A percentile compares a stretch with the other conserved stretches of the same genome.
Evolutionary conservation across 1,140 invertebrate genomes (phyloP).

Genomic region (Venustaconcha ellipsiformis): DNA sequence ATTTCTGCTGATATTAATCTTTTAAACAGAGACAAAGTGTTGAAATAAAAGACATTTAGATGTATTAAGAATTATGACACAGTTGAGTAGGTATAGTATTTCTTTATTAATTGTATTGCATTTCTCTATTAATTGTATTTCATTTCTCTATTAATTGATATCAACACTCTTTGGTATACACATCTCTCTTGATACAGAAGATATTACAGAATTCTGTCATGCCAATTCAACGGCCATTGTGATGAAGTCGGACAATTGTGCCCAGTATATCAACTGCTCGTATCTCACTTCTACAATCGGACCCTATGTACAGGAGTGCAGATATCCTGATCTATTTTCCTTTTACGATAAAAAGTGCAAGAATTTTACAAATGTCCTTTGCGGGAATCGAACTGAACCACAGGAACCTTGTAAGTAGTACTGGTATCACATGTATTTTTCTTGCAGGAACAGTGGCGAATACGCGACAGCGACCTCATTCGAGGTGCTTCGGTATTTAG

Average conservation of each 20-base stretch:
- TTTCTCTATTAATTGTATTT: too few species aligned
- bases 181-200: not conserved
- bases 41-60: too few species aligned
- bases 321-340: constrained; percentile 26
- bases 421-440: not conserved
- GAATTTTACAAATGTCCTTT: constrained; percentile 14
- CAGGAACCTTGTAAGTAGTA: constrained; percentile 24
- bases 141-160: not conserved
- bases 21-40: too few species aligned
- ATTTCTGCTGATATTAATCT: too few species aligned
- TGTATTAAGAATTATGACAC: too few species aligned
- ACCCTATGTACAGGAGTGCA: constrained; percentile 17
- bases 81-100: too few species aligned
- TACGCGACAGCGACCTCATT: too few species aligned
- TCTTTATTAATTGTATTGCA: too few species aligned
- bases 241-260: constrained; percentile 17
- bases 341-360: constrained; percentile 2
- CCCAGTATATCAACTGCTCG: constrained; percentile 23
- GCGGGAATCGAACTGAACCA: constrained; percentile 17
- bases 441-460: too few species aligned
- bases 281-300: not conserved
- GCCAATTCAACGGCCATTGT: constrained; percentile 16
- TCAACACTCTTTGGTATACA: not conserved
- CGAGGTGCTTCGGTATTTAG: too few species aligned
- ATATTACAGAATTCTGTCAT: constrained; percentile 19